Evolutionary conservation across 2,888 invertebrate species (phyloP).

Genomic region (Anaspis maculata): DNA sequence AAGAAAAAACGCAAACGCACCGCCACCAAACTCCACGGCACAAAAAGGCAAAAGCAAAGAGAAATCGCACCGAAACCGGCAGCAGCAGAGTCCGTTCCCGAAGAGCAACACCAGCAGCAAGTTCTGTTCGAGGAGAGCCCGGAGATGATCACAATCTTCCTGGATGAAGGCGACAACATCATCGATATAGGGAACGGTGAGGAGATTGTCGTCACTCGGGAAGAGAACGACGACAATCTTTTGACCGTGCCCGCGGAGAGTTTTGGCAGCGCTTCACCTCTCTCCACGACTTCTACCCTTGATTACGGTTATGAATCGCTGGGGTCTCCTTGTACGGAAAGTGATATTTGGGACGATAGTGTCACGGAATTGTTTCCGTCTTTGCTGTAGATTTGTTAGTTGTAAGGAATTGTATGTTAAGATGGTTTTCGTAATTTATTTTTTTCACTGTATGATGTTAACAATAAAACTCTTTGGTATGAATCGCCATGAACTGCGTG

Average conservation of each 20-base stretch:
- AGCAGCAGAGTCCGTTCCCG: constrained; percentile 28
- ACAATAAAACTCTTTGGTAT: no score
- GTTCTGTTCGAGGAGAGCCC: no score
- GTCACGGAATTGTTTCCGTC: constrained; percentile 72
- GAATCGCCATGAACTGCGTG: no score
- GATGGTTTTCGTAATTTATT: no score
- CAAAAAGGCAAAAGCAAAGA: no score
- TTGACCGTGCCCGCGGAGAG: constrained; percentile 8
- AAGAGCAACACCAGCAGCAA: constrained; percentile 58
- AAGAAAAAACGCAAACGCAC: constrained; percentile 21
- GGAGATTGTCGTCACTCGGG: no score
- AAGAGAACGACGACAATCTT: constrained; percentile 7
- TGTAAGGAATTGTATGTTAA: no score
- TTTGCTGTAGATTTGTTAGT: constrained; percentile 51
- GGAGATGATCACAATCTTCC: constrained; percentile 66
- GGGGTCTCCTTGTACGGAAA: constrained; percentile 46
- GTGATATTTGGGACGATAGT: constrained; percentile 56
- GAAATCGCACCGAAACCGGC: no score
- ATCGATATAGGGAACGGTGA: constrained; percentile 37
- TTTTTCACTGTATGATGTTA: no score
- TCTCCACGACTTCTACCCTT: constrained; percentile 33
- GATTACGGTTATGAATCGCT: constrained; percentile 61
- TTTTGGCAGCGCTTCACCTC: constrained; percentile 20
- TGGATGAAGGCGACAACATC: constrained; percentile 50
- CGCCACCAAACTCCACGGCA: constrained; percentile 15